phyloP scores from a whole-genome alignment of 2,113 vertebrate species.

The Leptocoma aspasia region DNA sequence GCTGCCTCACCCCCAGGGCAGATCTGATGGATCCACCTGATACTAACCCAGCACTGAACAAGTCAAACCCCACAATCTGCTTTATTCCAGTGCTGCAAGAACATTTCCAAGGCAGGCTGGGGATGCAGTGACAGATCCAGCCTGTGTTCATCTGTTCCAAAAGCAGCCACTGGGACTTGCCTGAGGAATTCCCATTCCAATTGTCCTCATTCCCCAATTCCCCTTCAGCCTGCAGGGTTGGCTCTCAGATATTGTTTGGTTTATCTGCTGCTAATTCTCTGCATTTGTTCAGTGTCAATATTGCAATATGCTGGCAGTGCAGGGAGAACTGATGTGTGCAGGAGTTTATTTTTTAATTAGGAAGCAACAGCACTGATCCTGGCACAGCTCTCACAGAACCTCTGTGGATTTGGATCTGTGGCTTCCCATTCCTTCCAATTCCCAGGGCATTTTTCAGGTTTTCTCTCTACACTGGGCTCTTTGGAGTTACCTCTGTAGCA shows the following conservation, averaged over 20 bases:
- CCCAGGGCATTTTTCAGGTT: neutral
- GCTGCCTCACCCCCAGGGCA: neutral
- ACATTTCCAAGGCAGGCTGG: neutral
- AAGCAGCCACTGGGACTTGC: neutral
- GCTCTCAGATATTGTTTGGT: neutral
- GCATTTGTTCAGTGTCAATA: neutral
- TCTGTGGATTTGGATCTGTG: neutral
- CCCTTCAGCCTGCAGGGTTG: neutral
- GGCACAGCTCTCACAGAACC: neutral
- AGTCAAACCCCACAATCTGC: neutral
- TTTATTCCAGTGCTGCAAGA: neutral
- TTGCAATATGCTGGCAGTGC: neutral
- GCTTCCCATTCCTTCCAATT: neutral
- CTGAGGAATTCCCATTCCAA: neutral
- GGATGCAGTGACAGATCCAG: neutral
- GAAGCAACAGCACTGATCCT: neutral
- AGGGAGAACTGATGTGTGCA: neutral
- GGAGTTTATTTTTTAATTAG: neutral
- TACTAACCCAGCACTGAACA: neutral
- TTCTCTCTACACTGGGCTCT: neutral
- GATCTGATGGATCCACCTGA: neutral
- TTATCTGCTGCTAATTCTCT: neutral
- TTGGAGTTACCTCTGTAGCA: neutral
- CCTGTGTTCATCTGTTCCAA: neutral
- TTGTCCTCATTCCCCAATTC: neutral